Evolutionary conservation across 1,140 invertebrate species (phyloP).

Genomic region (Drosophila yakuba): DNA sequence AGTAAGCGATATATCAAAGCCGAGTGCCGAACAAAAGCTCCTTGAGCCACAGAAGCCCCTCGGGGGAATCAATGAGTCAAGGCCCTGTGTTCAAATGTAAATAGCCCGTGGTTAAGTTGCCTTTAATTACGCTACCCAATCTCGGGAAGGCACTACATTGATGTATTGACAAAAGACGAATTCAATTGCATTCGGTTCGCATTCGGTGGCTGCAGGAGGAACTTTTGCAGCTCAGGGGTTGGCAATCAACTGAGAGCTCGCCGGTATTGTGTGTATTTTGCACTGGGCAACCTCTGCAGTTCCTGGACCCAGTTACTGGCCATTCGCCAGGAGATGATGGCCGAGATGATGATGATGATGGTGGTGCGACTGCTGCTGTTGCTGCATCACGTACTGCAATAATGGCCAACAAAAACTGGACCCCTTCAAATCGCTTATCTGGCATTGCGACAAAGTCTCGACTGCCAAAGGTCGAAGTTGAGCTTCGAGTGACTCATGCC

Average conservation of each 20-base stretch:
- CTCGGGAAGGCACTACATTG: not conserved
- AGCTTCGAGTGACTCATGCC: constrained; percentile 62
- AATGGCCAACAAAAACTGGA: constrained; percentile 45
- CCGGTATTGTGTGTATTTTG: constrained; percentile 28
- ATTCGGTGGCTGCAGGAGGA: constrained; percentile 11
- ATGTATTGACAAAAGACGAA: constrained; percentile 48
- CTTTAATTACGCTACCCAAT: constrained; percentile 52
- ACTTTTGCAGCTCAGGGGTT: constrained; percentile 41
- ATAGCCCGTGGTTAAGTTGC: constrained; percentile 65
- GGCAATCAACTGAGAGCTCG: constrained; percentile 25
- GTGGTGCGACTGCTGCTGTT: constrained; percentile 14
- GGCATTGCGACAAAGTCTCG: constrained; percentile 50
- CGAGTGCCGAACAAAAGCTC: constrained; percentile 61
- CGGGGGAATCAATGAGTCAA: constrained; percentile 73
- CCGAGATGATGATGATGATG: constrained; percentile 19
- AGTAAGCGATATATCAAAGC: constrained; percentile 36
- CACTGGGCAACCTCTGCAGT: constrained; percentile 15
- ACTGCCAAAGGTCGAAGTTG: constrained; percentile 69
- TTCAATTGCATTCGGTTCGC: constrained; percentile 47
- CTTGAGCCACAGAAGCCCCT: constrained; percentile 43
- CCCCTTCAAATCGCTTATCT: constrained; percentile 41
- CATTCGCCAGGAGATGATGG: constrained; percentile 22
- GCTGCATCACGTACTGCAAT: constrained; percentile 64
- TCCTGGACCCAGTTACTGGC: constrained; percentile 24
- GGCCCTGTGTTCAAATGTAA: constrained; percentile 56